A percentile compares a stretch with the other conserved stretches of the same genome.
phyloP scores from a whole-genome alignment of 2,888 invertebrate species.

The Abscondita cerata region DNA sequence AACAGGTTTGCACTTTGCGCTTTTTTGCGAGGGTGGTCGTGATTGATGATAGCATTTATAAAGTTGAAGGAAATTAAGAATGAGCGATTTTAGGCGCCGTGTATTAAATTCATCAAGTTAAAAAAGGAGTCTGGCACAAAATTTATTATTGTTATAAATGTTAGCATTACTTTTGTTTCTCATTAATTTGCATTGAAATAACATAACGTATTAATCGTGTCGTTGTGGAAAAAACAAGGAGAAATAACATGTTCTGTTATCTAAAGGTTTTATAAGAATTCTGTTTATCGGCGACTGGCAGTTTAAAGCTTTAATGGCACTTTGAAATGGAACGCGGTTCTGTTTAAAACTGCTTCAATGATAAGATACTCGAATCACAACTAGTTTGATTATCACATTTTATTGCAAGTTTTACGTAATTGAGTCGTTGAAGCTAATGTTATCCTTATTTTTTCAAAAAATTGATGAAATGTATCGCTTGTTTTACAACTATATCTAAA shows the following conservation, averaged over 20 bases:
- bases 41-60: constrained; percentile 23
- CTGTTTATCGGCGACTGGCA: constrained; percentile 31
- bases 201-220: constrained; percentile 29
- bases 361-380: constrained; percentile 33
- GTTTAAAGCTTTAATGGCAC: constrained; percentile 35
- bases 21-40: constrained; percentile 25
- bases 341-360: constrained; percentile 26
- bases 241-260: constrained; percentile 34
- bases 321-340: constrained; percentile 34
- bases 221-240: constrained; percentile 25
- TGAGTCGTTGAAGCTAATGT: constrained; percentile 18
- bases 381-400: constrained; percentile 25
- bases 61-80: constrained; percentile 18
- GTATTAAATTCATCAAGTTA: not conserved
- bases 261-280: constrained; percentile 31
- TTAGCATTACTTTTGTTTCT: not conserved
- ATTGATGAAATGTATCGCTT: not conserved
- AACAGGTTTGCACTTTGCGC: constrained; percentile 27
- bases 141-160: not conserved
- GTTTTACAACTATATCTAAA: too few species aligned
- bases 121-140: not conserved
- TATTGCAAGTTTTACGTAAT: constrained; percentile 24
- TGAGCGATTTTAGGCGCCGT: constrained; percentile 16
- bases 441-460: constrained; percentile 19
- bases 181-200: constrained; percentile 14